These are phyloP conservation scores for Nothoprocta pentlandii DNA, from an alignment of 2,113 vertebrate species.

Conservation along the genomic window DNA sequence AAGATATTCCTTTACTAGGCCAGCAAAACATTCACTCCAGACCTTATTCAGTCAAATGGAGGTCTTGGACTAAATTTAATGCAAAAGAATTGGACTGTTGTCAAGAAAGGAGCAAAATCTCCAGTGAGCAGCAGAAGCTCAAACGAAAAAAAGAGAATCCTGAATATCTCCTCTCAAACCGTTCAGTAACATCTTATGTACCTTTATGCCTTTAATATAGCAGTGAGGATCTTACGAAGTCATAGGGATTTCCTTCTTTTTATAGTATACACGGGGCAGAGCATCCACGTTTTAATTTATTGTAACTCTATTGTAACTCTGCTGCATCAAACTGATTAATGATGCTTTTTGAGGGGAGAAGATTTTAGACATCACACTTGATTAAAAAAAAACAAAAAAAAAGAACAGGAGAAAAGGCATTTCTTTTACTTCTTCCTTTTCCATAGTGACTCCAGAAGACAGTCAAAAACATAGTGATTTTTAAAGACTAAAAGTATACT, in stretches of 20 bases:
- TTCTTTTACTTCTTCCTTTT: neutral
- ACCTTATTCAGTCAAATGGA: neutral
- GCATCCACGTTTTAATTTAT: neutral
- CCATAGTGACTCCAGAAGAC: neutral
- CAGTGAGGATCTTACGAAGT: neutral
- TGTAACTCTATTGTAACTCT: neutral
- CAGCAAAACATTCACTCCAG: neutral
- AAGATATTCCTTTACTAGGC: neutral
- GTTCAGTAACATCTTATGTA: neutral
- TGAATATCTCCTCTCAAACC: neutral
- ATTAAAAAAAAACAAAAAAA: neutral
- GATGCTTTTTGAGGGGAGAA: neutral
- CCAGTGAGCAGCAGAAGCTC: neutral
- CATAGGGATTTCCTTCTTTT: neutral
- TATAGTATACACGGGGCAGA: neutral
- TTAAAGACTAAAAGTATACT: neutral
- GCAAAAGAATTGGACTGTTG: neutral
- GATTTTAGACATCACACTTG: neutral
- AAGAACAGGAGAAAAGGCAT: neutral
- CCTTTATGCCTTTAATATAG: neutral
- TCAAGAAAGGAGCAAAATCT: neutral
- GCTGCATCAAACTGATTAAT: neutral
- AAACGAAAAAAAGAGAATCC: neutral
- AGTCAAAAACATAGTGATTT: neutral
- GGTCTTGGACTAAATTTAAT: neutral